Conservation (phyloP, 64 coral and sea anemone species). For the Montipora efflorescens region DNA sequence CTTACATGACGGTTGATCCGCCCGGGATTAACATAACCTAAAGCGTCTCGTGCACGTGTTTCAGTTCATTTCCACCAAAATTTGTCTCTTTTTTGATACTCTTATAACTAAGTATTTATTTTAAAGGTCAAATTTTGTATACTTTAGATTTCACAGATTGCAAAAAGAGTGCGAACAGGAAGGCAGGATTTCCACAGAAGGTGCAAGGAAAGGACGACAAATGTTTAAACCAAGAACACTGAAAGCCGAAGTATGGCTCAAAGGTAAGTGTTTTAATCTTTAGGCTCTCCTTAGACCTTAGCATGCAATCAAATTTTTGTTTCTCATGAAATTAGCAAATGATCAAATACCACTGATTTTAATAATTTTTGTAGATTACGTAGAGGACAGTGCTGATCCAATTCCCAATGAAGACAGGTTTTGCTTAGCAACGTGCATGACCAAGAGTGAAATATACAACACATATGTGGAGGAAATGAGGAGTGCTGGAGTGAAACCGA, state of each 20-base stretch:
- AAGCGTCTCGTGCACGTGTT: too few species aligned
- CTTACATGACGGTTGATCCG: too few species aligned
- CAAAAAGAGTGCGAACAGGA: not conserved
- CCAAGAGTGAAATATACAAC: slow-evolving; percentile 8
- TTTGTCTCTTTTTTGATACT: too few species aligned
- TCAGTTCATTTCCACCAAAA: too few species aligned
- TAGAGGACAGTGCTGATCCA: slow-evolving; percentile 18
- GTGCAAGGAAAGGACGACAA: slow-evolving; percentile 15
- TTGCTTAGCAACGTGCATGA: slow-evolving; percentile 8
- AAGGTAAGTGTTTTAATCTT: not conserved
- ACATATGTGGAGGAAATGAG: slow-evolving; percentile 12
- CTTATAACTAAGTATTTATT: too few species aligned
- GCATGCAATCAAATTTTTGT: not conserved
- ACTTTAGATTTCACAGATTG: slow-evolving; percentile 3
- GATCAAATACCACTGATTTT: not conserved
- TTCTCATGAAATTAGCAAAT: not conserved
- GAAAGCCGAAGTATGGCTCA: slow-evolving; percentile 10
- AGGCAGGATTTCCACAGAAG: not conserved
- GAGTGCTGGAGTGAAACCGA: not conserved
- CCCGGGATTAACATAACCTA: too few species aligned
- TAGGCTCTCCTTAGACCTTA: not conserved
- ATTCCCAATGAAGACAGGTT: slow-evolving; percentile 42
- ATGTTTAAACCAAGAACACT: not conserved
- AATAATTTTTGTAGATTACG: slow-evolving; percentile 12
- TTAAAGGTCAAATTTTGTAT: too few species aligned